Evolutionary conservation across 2,113 vertebrate species (phyloP).

Genomic region (Nerophis lumbriciformis): DNA sequence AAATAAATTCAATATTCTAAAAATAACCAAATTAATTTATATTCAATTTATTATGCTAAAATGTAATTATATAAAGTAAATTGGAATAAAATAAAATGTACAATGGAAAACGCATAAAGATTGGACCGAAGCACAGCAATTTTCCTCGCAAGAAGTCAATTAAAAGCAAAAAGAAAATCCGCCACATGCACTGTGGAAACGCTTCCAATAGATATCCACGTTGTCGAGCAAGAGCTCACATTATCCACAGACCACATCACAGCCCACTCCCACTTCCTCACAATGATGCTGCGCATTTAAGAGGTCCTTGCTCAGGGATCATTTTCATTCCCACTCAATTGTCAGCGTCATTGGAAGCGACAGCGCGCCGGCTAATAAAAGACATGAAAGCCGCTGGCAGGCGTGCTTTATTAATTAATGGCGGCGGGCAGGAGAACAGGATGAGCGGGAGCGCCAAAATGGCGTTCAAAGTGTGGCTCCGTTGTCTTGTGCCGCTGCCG

Average conservation of each 20-base stretch:
- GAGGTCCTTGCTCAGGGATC: background rate
- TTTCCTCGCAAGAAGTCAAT: too few species aligned
- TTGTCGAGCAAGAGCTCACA: too few species aligned
- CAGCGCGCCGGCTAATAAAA: conserved; percentile 31
- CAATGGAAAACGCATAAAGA: too few species aligned
- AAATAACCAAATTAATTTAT: too few species aligned
- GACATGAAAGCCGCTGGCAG: conserved; percentile 26
- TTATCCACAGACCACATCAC: background rate
- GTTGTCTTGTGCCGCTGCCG: conserved; percentile 39
- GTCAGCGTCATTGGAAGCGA: conserved; percentile 18
- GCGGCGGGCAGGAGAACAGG: conserved; percentile 34
- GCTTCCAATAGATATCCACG: too few species aligned
- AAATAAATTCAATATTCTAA: too few species aligned
- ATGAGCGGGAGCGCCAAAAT: conserved; percentile 32
- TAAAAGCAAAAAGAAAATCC: too few species aligned
- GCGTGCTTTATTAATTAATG: conserved; percentile 47
- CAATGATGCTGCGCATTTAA: conserved; percentile 1
- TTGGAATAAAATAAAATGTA: too few species aligned
- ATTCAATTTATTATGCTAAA: too few species aligned
- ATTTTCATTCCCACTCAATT: background rate
- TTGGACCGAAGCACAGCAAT: too few species aligned
- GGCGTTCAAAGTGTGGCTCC: conserved; percentile 38
- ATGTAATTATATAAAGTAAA: too few species aligned
- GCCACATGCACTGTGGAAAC: too few species aligned
- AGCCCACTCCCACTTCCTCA: conserved; percentile 5